Evolutionary conservation across 2,113 vertebrate species (phyloP).

Genomic region (Ursus arctos): DNA sequence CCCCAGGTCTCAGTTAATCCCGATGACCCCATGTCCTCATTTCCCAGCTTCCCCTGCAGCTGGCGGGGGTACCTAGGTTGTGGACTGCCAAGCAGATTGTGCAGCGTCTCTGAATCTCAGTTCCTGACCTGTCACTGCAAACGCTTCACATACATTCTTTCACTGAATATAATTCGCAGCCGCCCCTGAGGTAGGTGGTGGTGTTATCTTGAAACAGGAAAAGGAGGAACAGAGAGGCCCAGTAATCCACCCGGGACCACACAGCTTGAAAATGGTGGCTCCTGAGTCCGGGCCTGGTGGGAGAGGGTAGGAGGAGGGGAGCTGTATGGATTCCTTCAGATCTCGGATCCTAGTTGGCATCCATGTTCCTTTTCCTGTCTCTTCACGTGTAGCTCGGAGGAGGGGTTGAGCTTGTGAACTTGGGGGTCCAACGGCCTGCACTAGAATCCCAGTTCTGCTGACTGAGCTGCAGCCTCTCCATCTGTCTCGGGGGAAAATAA

Average conservation of each 20-base stretch:
- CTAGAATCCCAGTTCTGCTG: background rate
- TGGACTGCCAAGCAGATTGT: fast-evolving
- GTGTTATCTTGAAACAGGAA: background rate
- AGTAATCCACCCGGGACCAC: background rate
- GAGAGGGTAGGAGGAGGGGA: background rate
- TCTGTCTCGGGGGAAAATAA: background rate
- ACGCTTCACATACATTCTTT: fast-evolving
- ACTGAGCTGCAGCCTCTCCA: background rate
- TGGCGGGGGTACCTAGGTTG: fast-evolving
- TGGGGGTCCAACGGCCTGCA: background rate
- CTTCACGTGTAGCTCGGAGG: background rate
- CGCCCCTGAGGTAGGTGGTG: background rate
- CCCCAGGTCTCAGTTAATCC: fast-evolving
- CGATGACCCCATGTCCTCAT: background rate
- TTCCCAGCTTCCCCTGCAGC: background rate
- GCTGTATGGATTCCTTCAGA: no score
- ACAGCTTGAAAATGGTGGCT: background rate
- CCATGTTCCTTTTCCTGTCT: no score
- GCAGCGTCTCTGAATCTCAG: background rate
- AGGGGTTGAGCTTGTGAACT: no score
- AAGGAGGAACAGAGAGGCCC: background rate
- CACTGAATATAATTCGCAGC: background rate
- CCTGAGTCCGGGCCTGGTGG: background rate
- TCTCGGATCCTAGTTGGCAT: background rate
- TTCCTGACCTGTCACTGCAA: background rate